Base-by-base conservation (phyloP, 2,888 invertebrate species). In the Gryllus longicercus region DNA sequence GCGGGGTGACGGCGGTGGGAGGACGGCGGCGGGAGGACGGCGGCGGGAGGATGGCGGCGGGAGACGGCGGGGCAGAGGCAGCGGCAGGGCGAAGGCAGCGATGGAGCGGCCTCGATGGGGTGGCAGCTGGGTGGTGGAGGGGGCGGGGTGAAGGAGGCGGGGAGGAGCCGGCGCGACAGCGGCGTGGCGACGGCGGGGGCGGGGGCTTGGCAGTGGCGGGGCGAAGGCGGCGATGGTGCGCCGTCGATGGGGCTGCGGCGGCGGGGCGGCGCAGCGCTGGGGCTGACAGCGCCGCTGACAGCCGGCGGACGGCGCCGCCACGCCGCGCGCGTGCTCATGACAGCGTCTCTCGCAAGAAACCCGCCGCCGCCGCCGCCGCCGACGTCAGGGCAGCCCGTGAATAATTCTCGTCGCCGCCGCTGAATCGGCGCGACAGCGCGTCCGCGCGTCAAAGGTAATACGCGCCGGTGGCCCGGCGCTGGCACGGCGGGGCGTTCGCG, bases 331-430 rank as follows among this genome's bases (percentile, higher is more conserved):
- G 63, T 63, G 63, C n/a, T 63, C 63, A 16, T 63, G 63, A 63
- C 63, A 63, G 63, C 63, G 63, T n/a, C 63, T 63, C 63, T 63
- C 63, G 63, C 16, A 63, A 63, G 63, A 63, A 63, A 63, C 63
- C 63, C 63, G 63, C 63, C n/a, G n/a, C n/a, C n/a, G n/a, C n/a
- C 63, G 51, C 51, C 51, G 25, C 25, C 25, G 38, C 38, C 38
- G 38, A 38, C 38, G 38, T 38, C 63, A n/a, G 63, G 63, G 63
- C 63, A 63, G 63, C 63, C 63, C n/a, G 63, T 63, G 63, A 63
- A 63, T 63, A 63, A 63, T 63, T 63, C 63, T 14, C 63, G n/a
- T 14, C 63, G 16, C 16, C 63, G 63, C 16, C 63, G 63, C n/a
- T n/a, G 63, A 63, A 63, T 63, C 63, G 63, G 16, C n/a, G 63